These are phyloP conservation scores for Siniperca undulata DNA, from an alignment of 2,797 vertebrate genomes.

Conservation along the genomic window DNA sequence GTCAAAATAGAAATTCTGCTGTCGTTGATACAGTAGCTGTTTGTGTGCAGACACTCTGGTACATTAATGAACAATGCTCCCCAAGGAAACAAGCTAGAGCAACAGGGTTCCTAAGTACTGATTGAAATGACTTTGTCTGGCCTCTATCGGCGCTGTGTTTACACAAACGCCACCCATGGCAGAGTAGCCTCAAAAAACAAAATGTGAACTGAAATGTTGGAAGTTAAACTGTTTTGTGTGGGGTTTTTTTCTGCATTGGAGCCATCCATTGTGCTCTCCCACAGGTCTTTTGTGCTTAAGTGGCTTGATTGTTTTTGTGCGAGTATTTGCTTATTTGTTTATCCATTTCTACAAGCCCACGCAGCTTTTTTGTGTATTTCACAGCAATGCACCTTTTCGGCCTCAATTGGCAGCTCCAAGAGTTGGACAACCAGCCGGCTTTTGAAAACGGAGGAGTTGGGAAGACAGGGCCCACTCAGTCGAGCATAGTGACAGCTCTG, in stretches of 20 bases:
- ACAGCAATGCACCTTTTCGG: constrained; percentile 99
- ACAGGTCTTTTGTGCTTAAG: constrained; percentile 68
- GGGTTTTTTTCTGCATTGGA: constrained; percentile 26
- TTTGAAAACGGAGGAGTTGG: constrained; percentile 96
- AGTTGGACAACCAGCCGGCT: constrained; percentile 93
- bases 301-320: constrained; percentile 65
- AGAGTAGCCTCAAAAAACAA: constrained; percentile 38
- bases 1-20: constrained; percentile 59
- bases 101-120: constrained; percentile 69
- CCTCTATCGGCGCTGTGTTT: constrained; percentile 52
- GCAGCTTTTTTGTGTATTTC: constrained; percentile 70
- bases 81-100: constrained; percentile 65
- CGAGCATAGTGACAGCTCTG: constrained; percentile 91
- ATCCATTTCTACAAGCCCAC: constrained; percentile 68
- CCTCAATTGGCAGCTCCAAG: constrained; percentile 99
- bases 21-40: constrained; percentile 66
- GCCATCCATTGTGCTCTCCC: constrained; percentile 50
- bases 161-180: constrained; percentile 62
- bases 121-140: constrained; percentile 73
- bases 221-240: constrained; percentile 53
- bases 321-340: constrained; percentile 67
- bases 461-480: constrained; percentile 91
- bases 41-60: constrained; percentile 65
- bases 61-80: constrained; percentile 80
- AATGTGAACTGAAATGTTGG: constrained; percentile 47